phyloP scores from a whole-genome alignment of 2,888 invertebrate genomes.

The Oasisia sp. region DNA sequence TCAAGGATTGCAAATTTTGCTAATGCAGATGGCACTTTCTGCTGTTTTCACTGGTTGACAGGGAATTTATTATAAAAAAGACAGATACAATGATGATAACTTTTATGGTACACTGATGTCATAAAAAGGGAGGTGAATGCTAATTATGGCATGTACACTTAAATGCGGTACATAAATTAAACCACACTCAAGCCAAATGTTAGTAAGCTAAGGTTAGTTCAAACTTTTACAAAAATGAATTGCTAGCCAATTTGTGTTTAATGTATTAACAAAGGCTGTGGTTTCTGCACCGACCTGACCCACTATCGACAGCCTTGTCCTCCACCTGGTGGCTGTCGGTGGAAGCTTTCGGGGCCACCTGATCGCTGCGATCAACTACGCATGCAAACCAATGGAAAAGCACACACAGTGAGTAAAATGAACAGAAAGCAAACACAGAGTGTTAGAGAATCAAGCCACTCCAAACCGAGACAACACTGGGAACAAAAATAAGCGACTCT shows the following conservation, averaged over 20 bases:
- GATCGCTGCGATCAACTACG: not conserved
- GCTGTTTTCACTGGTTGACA: too few species aligned
- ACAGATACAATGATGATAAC: too few species aligned
- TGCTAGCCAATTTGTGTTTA: not conserved
- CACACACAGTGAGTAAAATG: slow-evolving; percentile 14
- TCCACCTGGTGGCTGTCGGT: not conserved
- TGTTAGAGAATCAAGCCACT: slow-evolving; percentile 17
- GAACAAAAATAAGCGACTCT: not conserved
- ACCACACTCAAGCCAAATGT: too few species aligned
- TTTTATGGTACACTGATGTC: too few species aligned
- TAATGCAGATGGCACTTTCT: too few species aligned
- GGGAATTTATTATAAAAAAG: too few species aligned
- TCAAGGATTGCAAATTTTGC: too few species aligned
- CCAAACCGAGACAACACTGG: not conserved
- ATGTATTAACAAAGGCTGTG: not conserved
- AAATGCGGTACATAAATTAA: too few species aligned
- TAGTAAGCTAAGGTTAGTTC: too few species aligned
- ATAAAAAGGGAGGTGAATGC: too few species aligned
- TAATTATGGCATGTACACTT: too few species aligned
- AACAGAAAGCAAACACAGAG: not conserved
- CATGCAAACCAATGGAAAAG: not conserved
- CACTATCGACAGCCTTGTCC: not conserved
- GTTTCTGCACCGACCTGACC: slow-evolving; percentile 17
- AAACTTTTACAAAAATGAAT: not conserved
- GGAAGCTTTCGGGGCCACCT: not conserved